phyloP scores from a whole-genome alignment of 2,888 invertebrate species.

The Tetragonisca angustula region DNA sequence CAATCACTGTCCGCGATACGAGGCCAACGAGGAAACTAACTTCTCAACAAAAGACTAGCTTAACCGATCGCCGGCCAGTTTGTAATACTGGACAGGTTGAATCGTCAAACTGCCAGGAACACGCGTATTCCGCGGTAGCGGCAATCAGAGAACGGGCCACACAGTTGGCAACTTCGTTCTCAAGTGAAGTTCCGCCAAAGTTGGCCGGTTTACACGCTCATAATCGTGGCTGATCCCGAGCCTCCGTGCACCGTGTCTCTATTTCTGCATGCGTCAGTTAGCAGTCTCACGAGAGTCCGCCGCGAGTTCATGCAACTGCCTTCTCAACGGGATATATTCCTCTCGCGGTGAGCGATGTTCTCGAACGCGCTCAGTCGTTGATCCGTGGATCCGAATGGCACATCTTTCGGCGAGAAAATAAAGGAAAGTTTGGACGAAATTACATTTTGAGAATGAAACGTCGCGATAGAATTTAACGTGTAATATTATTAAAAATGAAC shows the following conservation, averaged over 20 bases:
- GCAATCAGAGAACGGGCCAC: constrained; percentile 8
- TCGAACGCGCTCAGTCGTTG: background rate
- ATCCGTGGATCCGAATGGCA: background rate
- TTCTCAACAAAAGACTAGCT: background rate
- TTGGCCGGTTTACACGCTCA: constrained; percentile 27
- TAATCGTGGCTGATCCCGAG: constrained; percentile 28
- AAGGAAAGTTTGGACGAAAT: too few relatives aligned
- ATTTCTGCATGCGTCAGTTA: background rate
- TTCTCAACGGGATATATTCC: too few relatives aligned
- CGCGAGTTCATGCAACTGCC: background rate
- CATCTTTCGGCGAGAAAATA: too few relatives aligned
- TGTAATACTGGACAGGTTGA: background rate
- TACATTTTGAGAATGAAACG: too few relatives aligned
- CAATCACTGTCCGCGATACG: background rate
- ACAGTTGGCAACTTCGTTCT: constrained; percentile 30
- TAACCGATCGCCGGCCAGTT: background rate
- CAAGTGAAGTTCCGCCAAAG: constrained; percentile 19
- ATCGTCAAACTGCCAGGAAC: constrained; percentile 36
- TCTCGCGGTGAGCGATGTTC: background rate
- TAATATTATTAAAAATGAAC: too few relatives aligned
- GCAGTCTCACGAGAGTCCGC: background rate
- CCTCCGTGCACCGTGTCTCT: background rate
- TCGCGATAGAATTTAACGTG: too few relatives aligned
- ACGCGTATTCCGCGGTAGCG: background rate
- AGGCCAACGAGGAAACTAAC: background rate